These are phyloP conservation scores for Aphelinus atriplicis DNA, from an alignment of 1,140 invertebrate species.

Conservation along the genomic window DNA sequence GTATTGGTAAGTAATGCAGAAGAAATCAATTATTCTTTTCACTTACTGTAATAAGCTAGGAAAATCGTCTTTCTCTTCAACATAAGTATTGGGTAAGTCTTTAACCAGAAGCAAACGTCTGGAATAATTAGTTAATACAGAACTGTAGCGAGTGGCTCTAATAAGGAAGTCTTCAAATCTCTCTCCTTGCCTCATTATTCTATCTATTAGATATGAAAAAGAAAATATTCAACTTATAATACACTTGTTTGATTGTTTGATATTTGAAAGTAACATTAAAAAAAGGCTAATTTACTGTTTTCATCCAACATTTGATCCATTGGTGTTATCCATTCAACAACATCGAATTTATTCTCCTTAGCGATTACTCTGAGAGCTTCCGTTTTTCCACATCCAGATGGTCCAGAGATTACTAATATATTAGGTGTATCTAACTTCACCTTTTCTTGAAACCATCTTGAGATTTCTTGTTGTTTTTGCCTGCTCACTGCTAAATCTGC, in stretches of 20 bases:
- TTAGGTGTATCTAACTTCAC: conserved; percentile 59
- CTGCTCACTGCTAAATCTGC: conserved; percentile 57
- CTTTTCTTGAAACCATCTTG: conserved; percentile 52
- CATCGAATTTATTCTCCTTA: conserved; percentile 67
- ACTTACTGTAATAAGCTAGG: conserved; percentile 73
- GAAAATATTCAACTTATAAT: not conserved
- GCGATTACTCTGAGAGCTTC: conserved; percentile 71
- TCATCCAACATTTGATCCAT: conserved; percentile 67
- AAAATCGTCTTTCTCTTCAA: conserved; percentile 71
- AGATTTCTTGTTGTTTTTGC: conserved; percentile 60
- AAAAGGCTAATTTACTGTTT: conserved; percentile 52
- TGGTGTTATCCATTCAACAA: conserved; percentile 80
- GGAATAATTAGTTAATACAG: conserved; percentile 68
- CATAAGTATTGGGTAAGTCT: conserved; percentile 79
- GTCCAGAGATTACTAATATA: conserved; percentile 76
- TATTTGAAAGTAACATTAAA: not conserved
- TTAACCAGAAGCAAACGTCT: conserved; percentile 74
- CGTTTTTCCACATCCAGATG: conserved; percentile 79
- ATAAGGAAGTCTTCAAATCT: conserved; percentile 76
- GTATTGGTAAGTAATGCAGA: conserved; percentile 3
- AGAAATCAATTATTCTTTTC: conserved; percentile 29
- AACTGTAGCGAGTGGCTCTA: conserved; percentile 75
- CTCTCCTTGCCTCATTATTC: conserved; percentile 66
- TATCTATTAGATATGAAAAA: conserved; percentile 43
- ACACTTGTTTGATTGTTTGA: conserved; percentile 3